phyloP scores from a whole-genome alignment of 2,113 vertebrate species.

The Tachycineta bicolor region DNA sequence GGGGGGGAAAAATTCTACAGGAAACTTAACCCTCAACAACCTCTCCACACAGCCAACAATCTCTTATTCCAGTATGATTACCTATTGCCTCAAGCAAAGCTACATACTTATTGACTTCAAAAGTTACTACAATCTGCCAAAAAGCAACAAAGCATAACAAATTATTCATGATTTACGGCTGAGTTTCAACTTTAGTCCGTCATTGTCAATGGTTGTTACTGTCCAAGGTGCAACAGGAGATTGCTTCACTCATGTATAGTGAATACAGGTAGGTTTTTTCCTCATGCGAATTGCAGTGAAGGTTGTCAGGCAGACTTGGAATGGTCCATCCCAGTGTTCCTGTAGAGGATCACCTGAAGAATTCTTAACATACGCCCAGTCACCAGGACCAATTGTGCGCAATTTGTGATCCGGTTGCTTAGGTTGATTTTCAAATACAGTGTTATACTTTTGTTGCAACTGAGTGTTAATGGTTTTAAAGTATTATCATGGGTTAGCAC shows the following conservation, averaged over 20 bases:
- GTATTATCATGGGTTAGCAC: no score
- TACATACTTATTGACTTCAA: background rate
- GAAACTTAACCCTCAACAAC: no score
- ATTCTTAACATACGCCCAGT: no score
- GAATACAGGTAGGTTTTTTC: background rate
- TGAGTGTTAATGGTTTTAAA: no score
- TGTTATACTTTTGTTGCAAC: no score
- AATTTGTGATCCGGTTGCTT: no score
- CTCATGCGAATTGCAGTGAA: background rate
- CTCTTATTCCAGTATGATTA: background rate
- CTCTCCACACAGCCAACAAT: background rate
- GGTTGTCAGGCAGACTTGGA: background rate
- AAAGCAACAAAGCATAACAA: background rate
- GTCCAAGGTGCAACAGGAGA: background rate
- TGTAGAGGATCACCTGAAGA: no score
- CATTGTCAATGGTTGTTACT: background rate
- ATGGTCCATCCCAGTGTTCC: background rate
- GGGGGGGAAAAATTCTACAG: no score
- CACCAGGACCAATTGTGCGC: no score
- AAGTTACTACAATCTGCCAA: background rate
- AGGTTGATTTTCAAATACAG: no score
- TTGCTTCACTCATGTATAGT: background rate
- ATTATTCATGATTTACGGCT: background rate
- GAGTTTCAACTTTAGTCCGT: background rate
- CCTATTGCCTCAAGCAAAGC: background rate